Percentiles rank a stretch among this genome's conserved stretches.
phyloP scores from a whole-genome alignment of 2,113 vertebrate species.

The Thinocorus orbignyianus region DNA sequence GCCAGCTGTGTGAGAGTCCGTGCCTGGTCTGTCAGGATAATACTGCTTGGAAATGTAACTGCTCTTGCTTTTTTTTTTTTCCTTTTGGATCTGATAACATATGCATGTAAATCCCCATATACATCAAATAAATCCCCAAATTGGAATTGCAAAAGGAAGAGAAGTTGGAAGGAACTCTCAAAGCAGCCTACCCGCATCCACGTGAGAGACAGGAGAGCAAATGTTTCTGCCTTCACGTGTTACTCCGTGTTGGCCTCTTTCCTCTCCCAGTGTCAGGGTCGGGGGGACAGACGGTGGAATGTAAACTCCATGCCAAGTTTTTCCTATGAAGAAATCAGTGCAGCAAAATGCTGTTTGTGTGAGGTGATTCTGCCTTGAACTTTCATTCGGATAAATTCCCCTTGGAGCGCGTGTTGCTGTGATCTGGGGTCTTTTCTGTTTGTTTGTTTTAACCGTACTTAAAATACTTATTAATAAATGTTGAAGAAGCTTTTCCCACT shows the following conservation, averaged over 20 bases:
- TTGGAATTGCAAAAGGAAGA: background rate
- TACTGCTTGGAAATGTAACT: background rate
- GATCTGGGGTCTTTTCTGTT: background rate
- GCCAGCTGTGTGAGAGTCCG: background rate
- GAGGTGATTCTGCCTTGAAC: background rate
- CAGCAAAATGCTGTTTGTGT: background rate
- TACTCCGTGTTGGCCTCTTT: background rate
- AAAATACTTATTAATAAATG: slow-evolving; percentile 6
- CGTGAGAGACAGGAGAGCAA: background rate
- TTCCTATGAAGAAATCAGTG: background rate
- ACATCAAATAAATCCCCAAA: background rate
- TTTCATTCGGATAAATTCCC: background rate
- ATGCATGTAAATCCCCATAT: background rate
- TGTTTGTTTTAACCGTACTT: background rate
- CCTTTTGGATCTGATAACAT: background rate
- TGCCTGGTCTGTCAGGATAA: background rate
- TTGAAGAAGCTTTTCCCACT: background rate
- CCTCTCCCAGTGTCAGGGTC: background rate
- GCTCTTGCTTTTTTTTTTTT: background rate
- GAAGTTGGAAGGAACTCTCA: background rate
- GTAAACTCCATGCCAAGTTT: slow-evolving; percentile 1
- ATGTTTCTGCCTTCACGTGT: background rate
- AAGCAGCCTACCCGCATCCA: background rate
- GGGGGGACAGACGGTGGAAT: background rate
- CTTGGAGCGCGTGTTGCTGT: background rate